These are phyloP conservation scores for Colostygia pectinataria DNA, from an alignment of 2,888 invertebrate species.

Conservation along the genomic window DNA sequence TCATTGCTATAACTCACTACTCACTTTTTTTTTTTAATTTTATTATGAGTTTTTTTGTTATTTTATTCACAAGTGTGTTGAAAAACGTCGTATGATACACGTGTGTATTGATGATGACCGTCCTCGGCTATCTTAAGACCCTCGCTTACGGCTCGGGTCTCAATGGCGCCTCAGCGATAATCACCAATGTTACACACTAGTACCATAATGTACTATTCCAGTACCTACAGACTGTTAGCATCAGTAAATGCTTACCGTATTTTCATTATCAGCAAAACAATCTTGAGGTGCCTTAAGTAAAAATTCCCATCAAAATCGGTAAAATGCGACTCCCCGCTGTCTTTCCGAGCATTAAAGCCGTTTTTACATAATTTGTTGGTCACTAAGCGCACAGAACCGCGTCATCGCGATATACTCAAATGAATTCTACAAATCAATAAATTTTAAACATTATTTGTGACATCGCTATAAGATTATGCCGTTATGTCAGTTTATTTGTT, in stretches of 20 bases:
- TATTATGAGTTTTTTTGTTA: too few relatives aligned
- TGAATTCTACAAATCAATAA: slow-evolving; percentile 50
- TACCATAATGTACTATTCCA: too few relatives aligned
- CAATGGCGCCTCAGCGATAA: too few relatives aligned
- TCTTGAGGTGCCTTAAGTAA: slow-evolving; percentile 2
- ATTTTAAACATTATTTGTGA: slow-evolving; percentile 42
- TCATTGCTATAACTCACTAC: too few relatives aligned
- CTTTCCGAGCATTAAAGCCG: slow-evolving; percentile 27
- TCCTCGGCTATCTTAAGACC: too few relatives aligned
- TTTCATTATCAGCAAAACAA: slow-evolving; percentile 13
- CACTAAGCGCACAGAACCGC: slow-evolving; percentile 17
- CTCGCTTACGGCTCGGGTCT: too few relatives aligned
- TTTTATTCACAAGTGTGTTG: too few relatives aligned
- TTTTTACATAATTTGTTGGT: slow-evolving; percentile 30
- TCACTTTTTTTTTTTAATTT: too few relatives aligned
- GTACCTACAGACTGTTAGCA: background rate
- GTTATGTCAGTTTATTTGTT: slow-evolving; percentile 2
- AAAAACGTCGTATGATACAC: too few relatives aligned
- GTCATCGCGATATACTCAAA: slow-evolving; percentile 39
- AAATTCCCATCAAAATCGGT: slow-evolving; percentile 18
- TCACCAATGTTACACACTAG: too few relatives aligned
- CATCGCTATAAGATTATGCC: background rate
- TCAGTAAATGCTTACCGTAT: slow-evolving; percentile 4
- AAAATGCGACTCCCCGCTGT: slow-evolving; percentile 30
- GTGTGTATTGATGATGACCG: too few relatives aligned